These are phyloP conservation scores for Armadillidium nasatum DNA, from an alignment of 1,140 invertebrate species.

Conservation along the genomic window DNA sequence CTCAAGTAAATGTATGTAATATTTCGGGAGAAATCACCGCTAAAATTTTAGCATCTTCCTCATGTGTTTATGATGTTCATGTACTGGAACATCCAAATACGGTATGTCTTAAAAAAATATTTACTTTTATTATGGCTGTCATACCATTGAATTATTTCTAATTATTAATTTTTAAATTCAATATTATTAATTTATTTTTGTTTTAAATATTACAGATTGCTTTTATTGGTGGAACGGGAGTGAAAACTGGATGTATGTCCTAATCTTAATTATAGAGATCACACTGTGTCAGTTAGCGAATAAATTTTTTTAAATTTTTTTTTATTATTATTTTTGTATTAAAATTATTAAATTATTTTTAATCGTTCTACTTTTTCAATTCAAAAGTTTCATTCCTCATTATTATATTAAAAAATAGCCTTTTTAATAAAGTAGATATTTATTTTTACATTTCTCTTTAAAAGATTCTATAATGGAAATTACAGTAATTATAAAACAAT, in stretches of 20 bases:
- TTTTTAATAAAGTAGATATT: neutral
- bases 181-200: neutral
- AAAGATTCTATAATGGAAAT: no score
- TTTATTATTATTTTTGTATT: neutral
- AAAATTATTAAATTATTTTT: slow-evolving; percentile 1
- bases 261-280: slow-evolving; percentile 1
- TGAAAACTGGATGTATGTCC: neutral
- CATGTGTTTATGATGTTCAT: neutral
- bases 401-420: neutral
- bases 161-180: neutral
- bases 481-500: no score
- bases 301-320: neutral
- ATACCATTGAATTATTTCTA: no score
- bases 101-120: neutral
- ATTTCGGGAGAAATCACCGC: neutral
- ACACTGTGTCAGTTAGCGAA: neutral
- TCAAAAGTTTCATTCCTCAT: neutral
- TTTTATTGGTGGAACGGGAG: neutral
- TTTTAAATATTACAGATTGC: slow-evolving; percentile 2
- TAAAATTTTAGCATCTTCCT: neutral
- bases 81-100: neutral
- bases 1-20: neutral
- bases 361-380: neutral
- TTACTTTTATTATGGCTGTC: no score
- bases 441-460: neutral